A percentile compares a stretch with the other conserved stretches of the same genome.
phyloP scores from a whole-genome alignment of 2,888 invertebrate species.

The Lasioglossum pauxillum region DNA sequence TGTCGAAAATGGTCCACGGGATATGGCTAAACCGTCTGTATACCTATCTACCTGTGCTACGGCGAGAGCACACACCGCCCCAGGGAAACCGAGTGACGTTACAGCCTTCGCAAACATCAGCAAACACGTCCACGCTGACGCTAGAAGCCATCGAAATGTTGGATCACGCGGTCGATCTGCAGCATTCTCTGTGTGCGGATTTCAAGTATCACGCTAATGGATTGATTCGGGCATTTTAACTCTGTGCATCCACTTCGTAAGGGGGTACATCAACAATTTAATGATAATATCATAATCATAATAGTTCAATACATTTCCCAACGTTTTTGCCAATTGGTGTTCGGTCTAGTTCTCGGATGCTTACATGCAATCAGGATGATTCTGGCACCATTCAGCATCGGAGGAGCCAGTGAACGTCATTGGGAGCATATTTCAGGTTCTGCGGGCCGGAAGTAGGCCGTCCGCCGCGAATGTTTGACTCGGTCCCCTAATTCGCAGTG shows the following conservation, averaged over 20 bases:
- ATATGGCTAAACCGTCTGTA: not conserved
- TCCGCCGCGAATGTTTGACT: constrained; percentile 13
- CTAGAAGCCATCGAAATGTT: constrained; percentile 49
- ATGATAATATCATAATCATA: not conserved
- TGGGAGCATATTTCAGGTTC: not conserved
- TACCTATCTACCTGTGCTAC: not conserved
- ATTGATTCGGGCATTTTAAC: not conserved
- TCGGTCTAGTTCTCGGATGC: not conserved
- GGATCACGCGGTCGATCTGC: constrained; percentile 36
- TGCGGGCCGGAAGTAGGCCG: not conserved
- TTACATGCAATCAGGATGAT: not conserved
- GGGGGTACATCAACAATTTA: not conserved
- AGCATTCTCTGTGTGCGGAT: not conserved
- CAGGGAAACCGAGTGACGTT: constrained; percentile 42
- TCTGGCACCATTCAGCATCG: not conserved
- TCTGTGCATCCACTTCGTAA: no score
- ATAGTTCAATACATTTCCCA: no score
- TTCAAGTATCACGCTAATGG: not conserved
- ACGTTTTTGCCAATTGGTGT: not conserved
- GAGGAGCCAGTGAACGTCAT: not conserved
- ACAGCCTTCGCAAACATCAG: constrained; percentile 51
- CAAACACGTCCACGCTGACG: constrained; percentile 36
- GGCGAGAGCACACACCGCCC: constrained; percentile 14
- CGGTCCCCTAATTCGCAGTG: constrained; percentile 25
- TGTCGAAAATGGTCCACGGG: constrained; percentile 1